These are phyloP conservation scores for Diogma glabrata DNA, from an alignment of 2,888 invertebrate species.

Conservation along the genomic window DNA sequence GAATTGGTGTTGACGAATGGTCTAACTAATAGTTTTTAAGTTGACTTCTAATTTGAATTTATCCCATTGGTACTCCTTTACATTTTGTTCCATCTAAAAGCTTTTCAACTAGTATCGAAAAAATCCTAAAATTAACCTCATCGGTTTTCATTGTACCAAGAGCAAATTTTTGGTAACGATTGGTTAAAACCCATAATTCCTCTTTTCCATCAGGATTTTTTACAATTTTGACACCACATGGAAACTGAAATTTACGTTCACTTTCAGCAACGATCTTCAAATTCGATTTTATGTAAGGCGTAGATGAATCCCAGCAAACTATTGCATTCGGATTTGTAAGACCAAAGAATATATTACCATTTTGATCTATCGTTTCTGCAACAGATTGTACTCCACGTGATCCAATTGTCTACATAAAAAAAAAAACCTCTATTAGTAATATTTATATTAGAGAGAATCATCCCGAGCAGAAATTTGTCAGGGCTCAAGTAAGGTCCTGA, in stretches of 20 bases:
- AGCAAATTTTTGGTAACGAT: conserved; percentile 57
- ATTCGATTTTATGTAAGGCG: conserved; percentile 44
- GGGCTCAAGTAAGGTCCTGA: too few species aligned
- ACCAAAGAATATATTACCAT: conserved; percentile 57
- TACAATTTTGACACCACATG: conserved; percentile 59
- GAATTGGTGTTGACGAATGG: too few species aligned
- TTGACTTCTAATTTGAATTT: too few species aligned
- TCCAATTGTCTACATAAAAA: conserved; percentile 40
- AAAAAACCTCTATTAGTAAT: too few species aligned
- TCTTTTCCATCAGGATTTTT: conserved; percentile 43
- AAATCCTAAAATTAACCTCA: conserved; percentile 58
- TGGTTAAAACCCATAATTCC: conserved; percentile 55
- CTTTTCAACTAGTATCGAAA: conserved; percentile 37
- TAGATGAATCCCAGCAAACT: conserved; percentile 60
- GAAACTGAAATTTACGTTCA: conserved; percentile 53
- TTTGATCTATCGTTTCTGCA: conserved; percentile 54
- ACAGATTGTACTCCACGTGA: conserved; percentile 55
- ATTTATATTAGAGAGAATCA: too few species aligned
- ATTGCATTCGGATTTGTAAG: conserved; percentile 54
- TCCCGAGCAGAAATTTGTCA: too few species aligned
- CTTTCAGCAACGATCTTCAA: conserved; percentile 45
- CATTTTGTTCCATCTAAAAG: conserved; percentile 27
- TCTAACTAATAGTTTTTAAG: too few species aligned
- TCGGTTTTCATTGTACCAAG: conserved; percentile 42
- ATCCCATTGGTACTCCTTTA: too few species aligned